Base-by-base conservation (phyloP, 2,888 invertebrate species). In the Anoplius nigerrimus region DNA sequence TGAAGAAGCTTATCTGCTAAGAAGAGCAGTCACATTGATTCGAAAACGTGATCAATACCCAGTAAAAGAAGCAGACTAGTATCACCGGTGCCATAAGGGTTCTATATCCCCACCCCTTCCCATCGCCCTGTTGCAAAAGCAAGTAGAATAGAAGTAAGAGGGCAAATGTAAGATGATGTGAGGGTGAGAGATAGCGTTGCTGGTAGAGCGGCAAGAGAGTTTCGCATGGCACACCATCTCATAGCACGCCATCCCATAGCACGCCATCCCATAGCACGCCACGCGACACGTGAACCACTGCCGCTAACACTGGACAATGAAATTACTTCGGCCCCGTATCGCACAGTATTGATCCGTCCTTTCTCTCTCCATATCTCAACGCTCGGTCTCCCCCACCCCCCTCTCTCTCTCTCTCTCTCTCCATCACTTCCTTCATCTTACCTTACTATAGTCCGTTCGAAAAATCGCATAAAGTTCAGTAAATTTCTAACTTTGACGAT, bases 301-400 rank as follows among this genome's bases (percentile, higher is more conserved):
- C 78, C 78, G 81, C 84, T 83, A 84, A 84, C 80, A 84, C 81
- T 83, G 85, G 83, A 85, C 85, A 85, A 85, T 85, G 84, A 85
- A 85, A 85, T 85, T 85, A 85, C 83, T 84, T 85, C 72, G 76
- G 79, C 85, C 34, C 81, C 80, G 82, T 85, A 83, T 85, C 80
- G 82, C 77, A 75, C 77, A 73, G 81, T 84, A 84, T 84, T 83
- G 84, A 84, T 84, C 84, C 84, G 69, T 75, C 76, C 73, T 67
- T 74, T 74, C 76, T 70, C 60, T 58, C 67, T 71, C 72, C 65
- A 71, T 66, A 69, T 20, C 42, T 43, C 67, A 8, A n/a, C n/a
- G n/a, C n/a, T n/a, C n/a, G n/a, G n/a, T n/a, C n/a, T n/a, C n/a
- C n/a, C n/a, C n/a, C n/a, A n/a, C n/a, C 45, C 43, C 61, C 46